Base-by-base conservation (phyloP, 2,888 invertebrate genomes). In the Troides aeacus region DNA sequence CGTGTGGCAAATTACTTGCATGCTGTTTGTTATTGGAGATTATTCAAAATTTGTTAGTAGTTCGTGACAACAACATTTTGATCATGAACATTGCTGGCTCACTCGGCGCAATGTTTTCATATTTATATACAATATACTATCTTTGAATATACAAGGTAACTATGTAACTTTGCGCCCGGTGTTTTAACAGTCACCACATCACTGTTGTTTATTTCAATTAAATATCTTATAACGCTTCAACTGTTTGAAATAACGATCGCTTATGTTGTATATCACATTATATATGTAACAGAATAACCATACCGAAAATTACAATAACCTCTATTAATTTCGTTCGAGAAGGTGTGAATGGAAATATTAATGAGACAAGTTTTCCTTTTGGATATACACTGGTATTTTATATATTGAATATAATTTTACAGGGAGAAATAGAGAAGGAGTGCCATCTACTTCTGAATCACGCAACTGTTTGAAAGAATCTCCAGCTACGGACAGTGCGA, bases 381-480 rank as follows among this genome's bases (percentile, higher is more conserved):
- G 0, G 6, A 53, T 18, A 18, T 50, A 17, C 1, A 5, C 18
- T 24, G 5, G 8, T 17, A 30, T 17, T 18, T 24, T 2, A 30
- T 63, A 30, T 10, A n/a, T 57, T 18, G 42, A 23, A 57, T 23
- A 17, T 46, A 65, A 42, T 53, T 71, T 72, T 74, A 93, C 86
- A 90, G 90, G 83, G n/a, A 87, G 85, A 78, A 79, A 78, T 68
- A 86, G 85, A 5, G 90, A 89, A 68, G 85, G 85, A 4, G 85
- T 85, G 3, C 76, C 85, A 0, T 85, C 88, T 1, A 81, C 81
- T 39, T 84, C 93, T 2, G 95, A 95, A 76, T 95, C 95, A 46
- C 93, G 94, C 70, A 94, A 94, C 66, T 94, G 93, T 76, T 88
- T 95, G 64, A 95, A 94, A 80, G 95, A 95, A 69, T 94, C 94